Evolutionary conservation across 2,888 invertebrate genomes (phyloP).

Genomic region (Linnaemya vulpina): DNA sequence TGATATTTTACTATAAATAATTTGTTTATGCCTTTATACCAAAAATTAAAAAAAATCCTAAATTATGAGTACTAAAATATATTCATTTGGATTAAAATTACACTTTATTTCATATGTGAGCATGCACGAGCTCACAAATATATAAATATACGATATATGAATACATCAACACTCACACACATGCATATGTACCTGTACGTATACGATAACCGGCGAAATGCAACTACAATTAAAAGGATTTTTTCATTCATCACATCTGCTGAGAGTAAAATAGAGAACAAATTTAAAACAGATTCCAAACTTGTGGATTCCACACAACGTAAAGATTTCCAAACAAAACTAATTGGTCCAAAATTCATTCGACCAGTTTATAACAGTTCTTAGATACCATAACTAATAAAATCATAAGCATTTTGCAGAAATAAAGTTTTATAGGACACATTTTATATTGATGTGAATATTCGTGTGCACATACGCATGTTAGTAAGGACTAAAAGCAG

Average conservation of each 20-base stretch:
- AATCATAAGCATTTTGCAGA: neutral
- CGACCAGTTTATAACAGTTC: slow-evolving; percentile 44
- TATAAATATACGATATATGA: neutral
- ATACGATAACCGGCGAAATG: neutral
- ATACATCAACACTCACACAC: neutral
- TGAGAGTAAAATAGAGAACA: neutral
- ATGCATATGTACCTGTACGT: neutral
- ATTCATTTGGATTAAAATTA: too few relatives aligned
- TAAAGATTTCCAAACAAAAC: slow-evolving; percentile 11
- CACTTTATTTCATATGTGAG: too few relatives aligned
- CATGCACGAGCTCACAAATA: too few relatives aligned
- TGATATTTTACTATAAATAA: too few relatives aligned
- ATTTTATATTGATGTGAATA: neutral
- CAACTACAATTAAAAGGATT: neutral
- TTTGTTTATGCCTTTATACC: too few relatives aligned
- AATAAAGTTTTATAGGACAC: neutral
- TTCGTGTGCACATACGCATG: neutral
- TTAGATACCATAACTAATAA: neutral
- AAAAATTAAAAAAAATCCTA: too few relatives aligned
- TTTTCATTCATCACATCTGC: slow-evolving; percentile 56
- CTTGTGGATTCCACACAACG: neutral
- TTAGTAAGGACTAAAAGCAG: neutral
- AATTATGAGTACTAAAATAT: too few relatives aligned
- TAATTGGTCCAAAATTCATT: slow-evolving; percentile 48
- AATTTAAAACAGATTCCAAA: slow-evolving; percentile 41